phyloP scores from a whole-genome alignment of 2,797 vertebrate species.

The Helicolenus hilgendorfi region DNA sequence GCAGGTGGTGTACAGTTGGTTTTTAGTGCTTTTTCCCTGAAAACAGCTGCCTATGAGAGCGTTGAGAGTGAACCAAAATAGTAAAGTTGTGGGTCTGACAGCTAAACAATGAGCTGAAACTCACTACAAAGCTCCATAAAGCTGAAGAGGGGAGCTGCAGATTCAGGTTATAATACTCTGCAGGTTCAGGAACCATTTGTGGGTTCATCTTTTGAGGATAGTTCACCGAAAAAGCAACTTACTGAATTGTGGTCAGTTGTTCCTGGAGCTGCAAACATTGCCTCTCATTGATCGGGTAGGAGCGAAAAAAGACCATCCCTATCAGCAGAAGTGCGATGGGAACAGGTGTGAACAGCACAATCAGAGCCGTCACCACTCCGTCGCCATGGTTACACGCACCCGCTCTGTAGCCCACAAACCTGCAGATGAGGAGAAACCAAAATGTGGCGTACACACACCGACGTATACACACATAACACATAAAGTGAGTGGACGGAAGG shows the following conservation, averaged over 20 bases:
- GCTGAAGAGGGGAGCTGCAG: background rate
- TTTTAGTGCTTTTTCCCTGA: background rate
- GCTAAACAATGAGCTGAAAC: background rate
- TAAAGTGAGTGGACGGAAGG: background rate
- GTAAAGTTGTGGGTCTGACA: background rate
- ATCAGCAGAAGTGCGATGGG: constrained; percentile 83
- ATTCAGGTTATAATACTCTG: background rate
- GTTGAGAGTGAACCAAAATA: background rate
- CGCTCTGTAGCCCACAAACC: constrained; percentile 88
- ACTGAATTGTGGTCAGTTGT: constrained; percentile 66
- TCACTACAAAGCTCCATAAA: background rate
- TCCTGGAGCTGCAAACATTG: constrained; percentile 49
- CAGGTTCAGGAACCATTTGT: background rate
- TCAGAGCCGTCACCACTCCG: constrained; percentile 77
- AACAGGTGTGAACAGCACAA: constrained; percentile 85
- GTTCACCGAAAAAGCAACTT: constrained; percentile 25
- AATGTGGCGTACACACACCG: constrained; percentile 3
- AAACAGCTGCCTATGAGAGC: background rate
- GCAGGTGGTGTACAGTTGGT: background rate
- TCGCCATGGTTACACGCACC: constrained; percentile 78
- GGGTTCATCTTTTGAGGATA: background rate
- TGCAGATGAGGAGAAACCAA: constrained; percentile 39
- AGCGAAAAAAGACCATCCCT: constrained; percentile 84
- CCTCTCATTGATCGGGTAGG: constrained; percentile 85
- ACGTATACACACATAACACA: background rate